phyloP scores from a whole-genome alignment of 37 sponge, comb jelly and placozoan species.

The Diacarnus erythraeanus region DNA sequence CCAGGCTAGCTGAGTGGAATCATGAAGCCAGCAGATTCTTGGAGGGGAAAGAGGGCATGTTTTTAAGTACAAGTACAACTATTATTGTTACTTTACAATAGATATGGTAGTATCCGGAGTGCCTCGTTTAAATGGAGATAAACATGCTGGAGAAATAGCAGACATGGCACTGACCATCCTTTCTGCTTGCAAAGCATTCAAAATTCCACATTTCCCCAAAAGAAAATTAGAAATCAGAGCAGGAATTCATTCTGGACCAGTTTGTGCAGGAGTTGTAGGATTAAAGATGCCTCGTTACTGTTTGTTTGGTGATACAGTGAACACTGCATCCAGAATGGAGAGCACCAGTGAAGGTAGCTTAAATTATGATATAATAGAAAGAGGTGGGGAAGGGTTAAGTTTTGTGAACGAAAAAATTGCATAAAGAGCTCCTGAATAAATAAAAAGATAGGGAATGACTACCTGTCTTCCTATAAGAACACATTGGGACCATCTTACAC shows the following conservation, averaged over 20 bases:
- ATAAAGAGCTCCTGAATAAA: too few species aligned
- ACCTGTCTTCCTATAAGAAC: too few species aligned
- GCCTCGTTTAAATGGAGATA: slow-evolving; percentile 73
- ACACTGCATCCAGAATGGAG: slow-evolving; percentile 93
- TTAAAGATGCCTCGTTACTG: slow-evolving; percentile 94
- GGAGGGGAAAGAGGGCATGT: neutral
- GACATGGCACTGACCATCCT: slow-evolving; percentile 85
- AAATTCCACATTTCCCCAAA: slow-evolving; percentile 76
- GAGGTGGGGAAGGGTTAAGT: too few species aligned
- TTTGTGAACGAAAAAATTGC: too few species aligned
- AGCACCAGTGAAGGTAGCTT: slow-evolving; percentile 85
- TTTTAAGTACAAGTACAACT: neutral
- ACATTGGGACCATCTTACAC: too few species aligned
- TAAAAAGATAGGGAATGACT: too few species aligned
- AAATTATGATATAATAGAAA: too few species aligned
- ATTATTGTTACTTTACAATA: slow-evolving; percentile 28
- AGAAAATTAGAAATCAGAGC: slow-evolving; percentile 70
- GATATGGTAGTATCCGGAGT: slow-evolving; percentile 96
- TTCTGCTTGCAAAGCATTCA: slow-evolving; percentile 56
- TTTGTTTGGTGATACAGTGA: slow-evolving; percentile 93
- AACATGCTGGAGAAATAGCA: slow-evolving; percentile 89
- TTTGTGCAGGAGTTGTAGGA: slow-evolving; percentile 92
- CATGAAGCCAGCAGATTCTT: neutral
- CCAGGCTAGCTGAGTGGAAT: neutral
- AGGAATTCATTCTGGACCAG: slow-evolving; percentile 91